Percentiles rank a stretch among this genome's conserved stretches.
Evolutionary conservation across 2,888 invertebrate species (phyloP).

Genomic region (Vesta saturnalis): DNA sequence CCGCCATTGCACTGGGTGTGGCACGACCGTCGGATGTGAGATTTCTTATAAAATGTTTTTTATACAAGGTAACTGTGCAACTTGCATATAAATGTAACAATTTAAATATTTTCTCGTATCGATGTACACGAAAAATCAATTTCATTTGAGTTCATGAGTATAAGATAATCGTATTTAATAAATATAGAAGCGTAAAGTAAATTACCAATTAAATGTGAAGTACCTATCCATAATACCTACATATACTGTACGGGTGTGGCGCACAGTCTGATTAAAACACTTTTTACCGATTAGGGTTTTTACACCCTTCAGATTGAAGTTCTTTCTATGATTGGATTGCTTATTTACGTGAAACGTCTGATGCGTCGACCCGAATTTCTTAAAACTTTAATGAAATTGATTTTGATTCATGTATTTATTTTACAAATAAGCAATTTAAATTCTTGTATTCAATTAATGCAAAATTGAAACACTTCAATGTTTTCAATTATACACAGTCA

Average conservation of each 20-base stretch:
- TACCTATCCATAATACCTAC: slow-evolving; percentile 5
- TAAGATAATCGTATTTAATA: neutral
- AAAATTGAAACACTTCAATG: neutral
- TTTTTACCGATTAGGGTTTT: slow-evolving; percentile 49
- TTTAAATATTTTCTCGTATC: slow-evolving; percentile 16
- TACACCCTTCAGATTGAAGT: slow-evolving; percentile 46
- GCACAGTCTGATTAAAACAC: slow-evolving; percentile 47
- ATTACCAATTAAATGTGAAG: neutral
- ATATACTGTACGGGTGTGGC: slow-evolving; percentile 7
- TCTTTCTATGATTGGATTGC: slow-evolving; percentile 51
- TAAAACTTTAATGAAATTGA: slow-evolving; percentile 34
- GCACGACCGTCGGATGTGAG: slow-evolving; percentile 41
- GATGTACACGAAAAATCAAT: slow-evolving; percentile 11
- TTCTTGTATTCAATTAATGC: neutral
- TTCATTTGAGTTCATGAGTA: slow-evolving; percentile 5
- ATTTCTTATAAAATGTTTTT: slow-evolving; percentile 27
- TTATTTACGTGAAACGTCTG: slow-evolving; percentile 44
- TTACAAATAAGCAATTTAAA: neutral
- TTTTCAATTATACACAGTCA: too few species aligned
- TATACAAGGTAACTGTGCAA: slow-evolving; percentile 11
- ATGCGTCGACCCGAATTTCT: slow-evolving; percentile 28
- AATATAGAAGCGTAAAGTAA: neutral
- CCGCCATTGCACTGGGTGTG: slow-evolving; percentile 46
- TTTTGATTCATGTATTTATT: neutral
- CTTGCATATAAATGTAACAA: slow-evolving; percentile 24